Evolutionary conservation across 2,888 invertebrate species (phyloP), one percentile per base, ranked within the genome.

Genomic region (Melipona bicolor): DNA sequence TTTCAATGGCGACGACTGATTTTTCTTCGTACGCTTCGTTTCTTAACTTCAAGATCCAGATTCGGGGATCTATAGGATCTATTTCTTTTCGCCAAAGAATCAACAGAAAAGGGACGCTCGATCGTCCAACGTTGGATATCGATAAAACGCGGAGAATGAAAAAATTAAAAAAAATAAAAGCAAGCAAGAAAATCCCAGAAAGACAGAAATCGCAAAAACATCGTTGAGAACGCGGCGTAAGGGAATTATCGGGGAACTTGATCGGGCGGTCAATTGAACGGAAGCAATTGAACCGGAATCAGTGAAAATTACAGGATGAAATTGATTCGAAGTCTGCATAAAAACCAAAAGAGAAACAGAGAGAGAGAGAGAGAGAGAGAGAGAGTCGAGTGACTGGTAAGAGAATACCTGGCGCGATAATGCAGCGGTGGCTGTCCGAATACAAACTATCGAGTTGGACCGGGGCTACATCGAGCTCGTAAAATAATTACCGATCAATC

Each of bases 401-500:
- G 81, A 54, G 83, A 83, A 79, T 68, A 64, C 43, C 32, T 43
- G 11, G 52, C 32, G 49, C 62, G 84, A 74, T 79, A 83, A 85
- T 77, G 77, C 73, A 54, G 71, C 19, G 17, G 71, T 19, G 17
- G 24, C 61, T 27, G 50, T 61, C 11, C 70, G 77, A 79, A 80
- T 73, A 65, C 80, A 61, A 85, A 85, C 77, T 71, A 72, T 72
- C 65, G 61, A 49, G n/a, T 49, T 32, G 32, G 52, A 19, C 6
- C 27, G 21, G 13, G 24, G 49, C 49, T 81, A 80, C 82, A 87
- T 84, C 82, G 86, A 79, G 86, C 88, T 91, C 90, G 89, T 90
- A 88, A 90, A 91, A 92, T 91, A 92, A 92, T 92, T 91, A 92
- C 87, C 88, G 87, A 88, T 87, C 82, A 86, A 87, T 86, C 85